Evolutionary conservation across 2,113 vertebrate species (phyloP).

Genomic region (Benitochromis conjunctus): DNA sequence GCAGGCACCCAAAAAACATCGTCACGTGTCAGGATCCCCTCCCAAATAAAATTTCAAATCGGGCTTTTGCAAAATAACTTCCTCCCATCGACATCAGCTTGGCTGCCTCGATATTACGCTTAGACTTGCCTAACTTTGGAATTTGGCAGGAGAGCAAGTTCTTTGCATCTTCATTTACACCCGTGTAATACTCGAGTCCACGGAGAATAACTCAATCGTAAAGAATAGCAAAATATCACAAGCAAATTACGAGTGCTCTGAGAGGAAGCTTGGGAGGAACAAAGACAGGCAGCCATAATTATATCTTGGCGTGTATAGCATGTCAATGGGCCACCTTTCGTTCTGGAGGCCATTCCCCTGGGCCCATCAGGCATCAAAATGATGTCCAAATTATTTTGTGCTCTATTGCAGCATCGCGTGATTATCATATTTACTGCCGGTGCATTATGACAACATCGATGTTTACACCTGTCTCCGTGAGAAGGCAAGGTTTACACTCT

Average conservation of each 20-base stretch:
- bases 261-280: constrained; percentile 73
- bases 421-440: constrained; percentile 75
- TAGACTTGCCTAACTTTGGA: constrained; percentile 23
- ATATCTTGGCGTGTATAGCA: constrained; percentile 76
- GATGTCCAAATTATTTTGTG: constrained; percentile 80
- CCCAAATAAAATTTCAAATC: constrained; percentile 17
- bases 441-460: constrained; percentile 74
- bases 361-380: constrained; percentile 74
- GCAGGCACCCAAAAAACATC: neutral
- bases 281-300: constrained; percentile 79
- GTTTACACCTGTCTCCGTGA: constrained; percentile 78
- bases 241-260: constrained; percentile 74
- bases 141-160: constrained; percentile 27
- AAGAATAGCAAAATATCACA: constrained; percentile 76
- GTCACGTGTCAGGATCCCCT: constrained; percentile 1
- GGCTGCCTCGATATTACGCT: neutral
- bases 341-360: constrained; percentile 69
- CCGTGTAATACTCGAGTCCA: constrained; percentile 59
- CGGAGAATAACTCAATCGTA: constrained; percentile 69
- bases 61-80: neutral
- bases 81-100: neutral
- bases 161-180: constrained; percentile 41
- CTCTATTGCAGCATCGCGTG: constrained; percentile 55
- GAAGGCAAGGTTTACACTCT: constrained; percentile 67
- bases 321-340: constrained; percentile 76